Conservation (phyloP, 1,140 invertebrate genomes). For the Phocides pigmalion region DNA sequence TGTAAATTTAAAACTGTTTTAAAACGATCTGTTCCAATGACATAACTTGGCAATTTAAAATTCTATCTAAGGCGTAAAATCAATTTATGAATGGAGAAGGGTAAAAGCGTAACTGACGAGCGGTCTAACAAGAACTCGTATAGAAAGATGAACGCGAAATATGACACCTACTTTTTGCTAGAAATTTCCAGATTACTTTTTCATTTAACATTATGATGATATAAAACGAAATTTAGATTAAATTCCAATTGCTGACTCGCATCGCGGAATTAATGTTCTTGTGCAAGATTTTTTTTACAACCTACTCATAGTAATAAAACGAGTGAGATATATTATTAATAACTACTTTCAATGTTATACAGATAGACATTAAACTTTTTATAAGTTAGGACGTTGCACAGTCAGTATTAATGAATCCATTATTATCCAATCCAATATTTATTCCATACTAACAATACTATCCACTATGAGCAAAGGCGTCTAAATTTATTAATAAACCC, state of each 20-base stretch:
- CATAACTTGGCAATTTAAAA: conserved; percentile 40
- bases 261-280: conserved; percentile 1
- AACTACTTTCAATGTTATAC: no score
- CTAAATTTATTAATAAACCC: no score
- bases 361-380: no score
- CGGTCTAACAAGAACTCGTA: conserved; percentile 27
- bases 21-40: conserved; percentile 25
- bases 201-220: neutral
- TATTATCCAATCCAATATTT: no score
- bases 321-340: neutral
- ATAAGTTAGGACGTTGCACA: no score
- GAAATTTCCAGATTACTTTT: conserved; percentile 11
- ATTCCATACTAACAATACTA: no score
- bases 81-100: conserved; percentile 30
- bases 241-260: conserved; percentile 8
- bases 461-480: no score
- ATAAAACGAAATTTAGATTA: conserved; percentile 14
- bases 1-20: conserved; percentile 6
- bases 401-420: no score
- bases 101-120: conserved; percentile 45
- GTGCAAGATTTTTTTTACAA: neutral
- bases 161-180: conserved; percentile 23
- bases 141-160: conserved; percentile 25
- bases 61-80: conserved; percentile 34
- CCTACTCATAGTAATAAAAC: neutral